Base-by-base conservation (phyloP, 2,888 invertebrate species). In the Drosophila neotestacea region DNA sequence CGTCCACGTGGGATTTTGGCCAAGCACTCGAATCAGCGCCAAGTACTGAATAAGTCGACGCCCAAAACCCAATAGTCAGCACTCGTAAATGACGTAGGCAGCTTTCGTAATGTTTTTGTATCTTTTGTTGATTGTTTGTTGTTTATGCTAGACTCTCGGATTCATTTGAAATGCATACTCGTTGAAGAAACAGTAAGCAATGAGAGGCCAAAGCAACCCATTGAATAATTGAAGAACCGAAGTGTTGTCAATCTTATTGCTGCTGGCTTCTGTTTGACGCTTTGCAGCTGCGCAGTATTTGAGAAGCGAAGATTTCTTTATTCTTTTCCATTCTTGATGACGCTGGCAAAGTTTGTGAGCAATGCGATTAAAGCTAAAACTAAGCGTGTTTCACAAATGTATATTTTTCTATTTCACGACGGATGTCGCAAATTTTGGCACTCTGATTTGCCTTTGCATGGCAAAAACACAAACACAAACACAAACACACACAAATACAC, bases 381-480 rank as follows among this genome's bases (percentile, higher is more conserved):
- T 64, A 70, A 59, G 67, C 56, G 42, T 54, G 55, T 41, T 65
- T 36, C 59, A 28, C 22, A 38, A 28, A 50, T 28, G 13, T 54
- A 36, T 41, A 9, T 68, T 7, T 52, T 58, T 48, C 52, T 69
- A 13, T 46, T 47, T 46, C 28, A 46, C 55, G 73, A 88, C 85
- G 89, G 85, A 88, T 88, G 81, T 85, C 70, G 87, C 87, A 77
- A 88, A 86, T 85, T 82, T 85, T 83, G 78, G 79, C 78, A 84
- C 76, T 72, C 76, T 77, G 76, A 81, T 81, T 88, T 86, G 79
- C 71, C 86, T 68, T 70, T 64, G 54, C 62, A 58, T 68, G 67
- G 73, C 64, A 81, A 63, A 67, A 42, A 79, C 56, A 59, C 39
- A 50, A 42, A 69, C 22, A 51, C 36, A 67, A 42, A 79, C 56